These are phyloP conservation scores for Stigmatopora argus DNA, from an alignment of 2,113 vertebrate genomes.

Conservation along the genomic window DNA sequence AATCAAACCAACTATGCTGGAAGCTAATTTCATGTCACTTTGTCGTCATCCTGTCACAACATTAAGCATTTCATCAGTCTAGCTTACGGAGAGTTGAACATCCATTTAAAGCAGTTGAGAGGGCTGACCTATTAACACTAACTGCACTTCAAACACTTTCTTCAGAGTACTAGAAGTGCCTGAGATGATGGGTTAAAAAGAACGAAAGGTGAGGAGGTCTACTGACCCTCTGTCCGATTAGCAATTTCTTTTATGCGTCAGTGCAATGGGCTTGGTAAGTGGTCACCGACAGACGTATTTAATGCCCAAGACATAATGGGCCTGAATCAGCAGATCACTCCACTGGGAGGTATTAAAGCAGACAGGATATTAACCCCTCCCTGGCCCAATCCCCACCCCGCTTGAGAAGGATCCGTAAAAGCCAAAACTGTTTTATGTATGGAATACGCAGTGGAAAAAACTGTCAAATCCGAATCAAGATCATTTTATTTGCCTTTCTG, in stretches of 20 bases:
- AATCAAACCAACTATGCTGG: background rate
- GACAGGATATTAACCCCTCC: slow-evolving; percentile 80
- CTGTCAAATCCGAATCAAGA: slow-evolving; percentile 13
- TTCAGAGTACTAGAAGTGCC: slow-evolving; percentile 23
- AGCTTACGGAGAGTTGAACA: slow-evolving; percentile 3
- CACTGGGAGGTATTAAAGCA: slow-evolving; percentile 76
- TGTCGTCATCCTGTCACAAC: background rate
- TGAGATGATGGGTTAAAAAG: slow-evolving; percentile 29
- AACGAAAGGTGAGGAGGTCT: slow-evolving; percentile 39
- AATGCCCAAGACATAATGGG: slow-evolving; percentile 81
- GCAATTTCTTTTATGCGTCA: slow-evolving; percentile 71
- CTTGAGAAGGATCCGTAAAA: slow-evolving; percentile 13
- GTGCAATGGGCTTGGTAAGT: slow-evolving; percentile 64
- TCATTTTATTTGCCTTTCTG: background rate
- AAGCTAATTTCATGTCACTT: background rate
- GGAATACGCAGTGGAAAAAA: slow-evolving; percentile 10
- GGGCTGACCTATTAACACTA: slow-evolving; percentile 33
- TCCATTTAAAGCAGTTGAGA: slow-evolving; percentile 19
- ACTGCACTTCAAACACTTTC: slow-evolving; percentile 24
- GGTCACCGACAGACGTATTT: slow-evolving; percentile 78
- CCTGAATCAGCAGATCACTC: slow-evolving; percentile 83
- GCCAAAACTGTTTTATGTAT: slow-evolving; percentile 39
- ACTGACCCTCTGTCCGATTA: slow-evolving; percentile 67
- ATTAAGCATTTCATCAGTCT: background rate
- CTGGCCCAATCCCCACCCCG: slow-evolving; percentile 39